Evolutionary conservation across 2,113 vertebrate species (phyloP).

Genomic region (Phyllostomus hastatus): DNA sequence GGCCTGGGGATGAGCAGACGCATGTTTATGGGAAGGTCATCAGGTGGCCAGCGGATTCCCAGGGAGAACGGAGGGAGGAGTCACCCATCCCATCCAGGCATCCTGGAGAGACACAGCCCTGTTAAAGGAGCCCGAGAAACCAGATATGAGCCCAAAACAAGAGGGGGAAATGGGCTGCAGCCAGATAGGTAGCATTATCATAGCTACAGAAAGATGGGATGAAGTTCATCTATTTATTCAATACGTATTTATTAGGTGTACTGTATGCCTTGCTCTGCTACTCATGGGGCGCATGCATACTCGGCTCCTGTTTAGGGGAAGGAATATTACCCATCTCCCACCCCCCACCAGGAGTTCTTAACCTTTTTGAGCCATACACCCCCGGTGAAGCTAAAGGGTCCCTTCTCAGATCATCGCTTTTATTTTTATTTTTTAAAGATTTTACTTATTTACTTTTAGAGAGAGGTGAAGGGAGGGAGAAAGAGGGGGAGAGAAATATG

Average conservation of each 20-base stretch:
- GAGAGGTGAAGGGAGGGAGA: too few relatives aligned
- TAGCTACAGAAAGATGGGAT: neutral
- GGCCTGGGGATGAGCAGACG: neutral
- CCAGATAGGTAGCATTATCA: too few relatives aligned
- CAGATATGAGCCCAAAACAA: neutral
- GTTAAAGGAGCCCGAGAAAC: neutral
- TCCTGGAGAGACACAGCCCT: neutral
- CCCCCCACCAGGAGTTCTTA: neutral
- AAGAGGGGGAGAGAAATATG: too few relatives aligned
- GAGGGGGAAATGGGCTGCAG: neutral
- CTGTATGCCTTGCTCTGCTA: neutral
- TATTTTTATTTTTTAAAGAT: neutral
- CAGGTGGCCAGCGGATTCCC: too few relatives aligned
- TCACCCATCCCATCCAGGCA: fast-evolving
- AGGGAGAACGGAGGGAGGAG: neutral
- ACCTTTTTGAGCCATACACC: neutral
- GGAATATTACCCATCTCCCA: neutral
- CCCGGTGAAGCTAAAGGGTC: neutral
- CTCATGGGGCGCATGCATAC: neutral
- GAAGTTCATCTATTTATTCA: neutral
- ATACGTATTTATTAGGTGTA: neutral
- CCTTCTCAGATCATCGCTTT: neutral
- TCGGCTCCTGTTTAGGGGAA: neutral
- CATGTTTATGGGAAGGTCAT: neutral
- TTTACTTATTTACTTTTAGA: too few relatives aligned